Evolutionary conservation across 2,113 vertebrate genomes (phyloP).

Genomic region (Entosphenus tridentatus): DNA sequence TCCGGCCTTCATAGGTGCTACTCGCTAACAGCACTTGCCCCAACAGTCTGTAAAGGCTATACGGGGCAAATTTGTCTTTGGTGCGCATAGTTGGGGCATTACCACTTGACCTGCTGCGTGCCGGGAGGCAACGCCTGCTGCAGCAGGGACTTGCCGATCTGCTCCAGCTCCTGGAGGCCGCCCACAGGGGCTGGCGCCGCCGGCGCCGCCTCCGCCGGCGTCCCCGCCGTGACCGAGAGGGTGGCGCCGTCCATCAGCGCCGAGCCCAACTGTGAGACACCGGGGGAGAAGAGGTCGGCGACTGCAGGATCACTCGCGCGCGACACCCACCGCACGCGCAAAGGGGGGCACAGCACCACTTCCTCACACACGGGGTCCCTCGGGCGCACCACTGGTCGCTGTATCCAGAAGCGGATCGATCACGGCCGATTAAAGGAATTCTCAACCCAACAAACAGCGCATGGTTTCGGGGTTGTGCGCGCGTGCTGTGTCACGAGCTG

Average conservation of each 20-base stretch:
- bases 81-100: not conserved
- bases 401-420: slow-evolving; percentile 9
- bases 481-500: too few relatives aligned
- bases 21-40: too few relatives aligned
- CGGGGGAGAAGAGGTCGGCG: slow-evolving; percentile 12
- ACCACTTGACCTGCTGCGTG: slow-evolving; percentile 78
- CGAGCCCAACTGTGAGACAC: not conserved
- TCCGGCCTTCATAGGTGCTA: too few relatives aligned
- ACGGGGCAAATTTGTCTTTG: too few relatives aligned
- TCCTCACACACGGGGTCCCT: slow-evolving; percentile 5
- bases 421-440: too few relatives aligned
- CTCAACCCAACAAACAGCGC: too few relatives aligned
- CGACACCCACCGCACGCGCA: slow-evolving; percentile 18
- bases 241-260: too few relatives aligned
- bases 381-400: slow-evolving; percentile 19
- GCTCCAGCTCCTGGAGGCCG: slow-evolving; percentile 58
- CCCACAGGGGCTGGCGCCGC: slow-evolving; percentile 18
- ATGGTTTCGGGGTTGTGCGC: too few relatives aligned
- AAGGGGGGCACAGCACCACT: too few relatives aligned
- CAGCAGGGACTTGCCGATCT: slow-evolving; percentile 63
- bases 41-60: too few relatives aligned
- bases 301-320: slow-evolving; percentile 17
- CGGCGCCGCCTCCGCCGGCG: slow-evolving; percentile 1
- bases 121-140: slow-evolving; percentile 76
- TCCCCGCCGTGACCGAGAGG: not conserved